phyloP scores from a whole-genome alignment of 2,888 invertebrate genomes.

The Lomographa bimaculata region DNA sequence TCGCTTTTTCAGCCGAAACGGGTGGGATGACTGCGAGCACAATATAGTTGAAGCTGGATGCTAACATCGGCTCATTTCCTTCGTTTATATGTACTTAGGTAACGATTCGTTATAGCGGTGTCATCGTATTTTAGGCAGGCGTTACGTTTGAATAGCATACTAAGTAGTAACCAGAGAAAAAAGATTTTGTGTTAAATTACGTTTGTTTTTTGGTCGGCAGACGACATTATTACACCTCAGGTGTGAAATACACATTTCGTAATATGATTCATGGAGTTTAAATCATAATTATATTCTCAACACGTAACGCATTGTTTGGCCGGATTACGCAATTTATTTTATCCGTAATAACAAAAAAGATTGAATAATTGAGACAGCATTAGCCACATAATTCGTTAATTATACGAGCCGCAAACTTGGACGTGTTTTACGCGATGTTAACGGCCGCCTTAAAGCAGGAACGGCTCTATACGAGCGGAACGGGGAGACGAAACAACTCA shows the following conservation, averaged over 20 bases:
- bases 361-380: slow-evolving; percentile 38
- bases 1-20: slow-evolving; percentile 32
- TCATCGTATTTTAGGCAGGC: too few species aligned
- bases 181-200: too few species aligned
- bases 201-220: too few species aligned
- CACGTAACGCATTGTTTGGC: slow-evolving; percentile 17
- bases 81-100: too few species aligned
- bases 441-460: slow-evolving; percentile 50
- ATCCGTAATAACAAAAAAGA: too few species aligned
- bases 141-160: too few species aligned
- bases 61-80: slow-evolving; percentile 5
- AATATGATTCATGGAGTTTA: slow-evolving; percentile 1
- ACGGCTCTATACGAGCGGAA: slow-evolving; percentile 47
- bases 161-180: too few species aligned
- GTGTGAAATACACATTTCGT: too few species aligned
- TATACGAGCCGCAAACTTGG: slow-evolving; percentile 52
- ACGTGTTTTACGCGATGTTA: slow-evolving; percentile 52
- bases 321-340: slow-evolving; percentile 24
- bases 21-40: slow-evolving; percentile 9
- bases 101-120: too few species aligned
- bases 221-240: too few species aligned
- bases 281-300: slow-evolving; percentile 16
- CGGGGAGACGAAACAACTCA: slow-evolving; percentile 56
- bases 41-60: slow-evolving; percentile 1
- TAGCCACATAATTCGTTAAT: slow-evolving; percentile 46